Evolutionary conservation across 2,797 vertebrate genomes (phyloP).

Genomic region (Gouania willdenowi): DNA sequence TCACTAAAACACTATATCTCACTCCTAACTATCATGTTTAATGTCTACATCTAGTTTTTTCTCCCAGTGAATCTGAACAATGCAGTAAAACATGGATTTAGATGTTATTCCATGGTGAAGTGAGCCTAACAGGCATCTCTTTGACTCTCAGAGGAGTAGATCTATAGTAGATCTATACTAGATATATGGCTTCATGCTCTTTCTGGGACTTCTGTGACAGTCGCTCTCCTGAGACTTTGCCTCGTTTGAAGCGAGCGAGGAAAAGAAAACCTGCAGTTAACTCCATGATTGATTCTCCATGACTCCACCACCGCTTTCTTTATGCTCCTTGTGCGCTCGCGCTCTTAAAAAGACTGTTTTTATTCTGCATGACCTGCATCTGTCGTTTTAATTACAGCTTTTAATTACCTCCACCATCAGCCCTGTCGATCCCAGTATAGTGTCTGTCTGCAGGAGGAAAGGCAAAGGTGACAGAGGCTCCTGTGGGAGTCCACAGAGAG

Average conservation of each 20-base stretch:
- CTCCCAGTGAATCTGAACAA: too few species aligned
- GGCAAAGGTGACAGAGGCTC: too few species aligned
- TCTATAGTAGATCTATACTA: too few species aligned
- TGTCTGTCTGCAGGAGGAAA: constrained; percentile 23
- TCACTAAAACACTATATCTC: too few species aligned
- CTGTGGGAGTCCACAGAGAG: constrained; percentile 26
- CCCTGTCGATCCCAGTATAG: constrained; percentile 58
- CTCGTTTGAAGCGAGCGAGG: constrained; percentile 28
- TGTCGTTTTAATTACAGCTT: constrained; percentile 69
- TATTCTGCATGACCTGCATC: constrained; percentile 56
- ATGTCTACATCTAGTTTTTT: too few species aligned
- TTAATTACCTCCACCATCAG: constrained; percentile 66
- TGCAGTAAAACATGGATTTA: too few species aligned
- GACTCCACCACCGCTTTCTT: constrained; percentile 11
- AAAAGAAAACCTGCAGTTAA: constrained; percentile 23
- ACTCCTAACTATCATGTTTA: too few species aligned
- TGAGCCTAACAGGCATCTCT: not conserved
- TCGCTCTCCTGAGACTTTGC: constrained; percentile 24
- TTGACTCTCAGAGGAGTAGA: constrained; percentile 8
- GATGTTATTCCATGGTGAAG: too few species aligned
- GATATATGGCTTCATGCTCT: too few species aligned
- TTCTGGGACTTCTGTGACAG: constrained; percentile 26
- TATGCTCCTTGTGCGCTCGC: constrained; percentile 4
- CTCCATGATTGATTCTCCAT: constrained; percentile 28
- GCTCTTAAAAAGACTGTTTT: constrained; percentile 24